Percentiles rank a stretch among this genome's conserved stretches.
phyloP scores from a whole-genome alignment of 1,140 invertebrate species.

The Magallana gigas region DNA sequence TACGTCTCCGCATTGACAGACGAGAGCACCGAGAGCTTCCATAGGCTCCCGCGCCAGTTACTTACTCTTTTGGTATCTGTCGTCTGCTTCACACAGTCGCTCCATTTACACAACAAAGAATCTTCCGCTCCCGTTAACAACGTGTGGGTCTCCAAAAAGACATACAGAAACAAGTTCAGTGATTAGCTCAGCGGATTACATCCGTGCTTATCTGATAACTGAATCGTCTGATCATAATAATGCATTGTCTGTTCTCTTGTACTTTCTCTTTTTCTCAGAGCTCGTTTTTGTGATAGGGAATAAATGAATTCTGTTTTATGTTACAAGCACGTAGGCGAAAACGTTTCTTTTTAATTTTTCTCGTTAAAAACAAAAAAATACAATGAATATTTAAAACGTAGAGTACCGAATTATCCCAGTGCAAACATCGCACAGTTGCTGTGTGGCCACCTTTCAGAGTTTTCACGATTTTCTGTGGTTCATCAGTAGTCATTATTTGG shows the following conservation, averaged over 20 bases:
- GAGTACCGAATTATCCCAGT: slow-evolving; percentile 56
- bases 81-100: slow-evolving; percentile 14
- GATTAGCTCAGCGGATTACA: not conserved
- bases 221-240: not conserved
- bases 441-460: slow-evolving; percentile 51
- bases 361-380: not conserved
- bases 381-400: not conserved
- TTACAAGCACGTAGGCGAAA: too few relatives aligned
- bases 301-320: not conserved
- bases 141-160: slow-evolving; percentile 2
- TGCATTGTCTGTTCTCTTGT: not conserved
- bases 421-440: slow-evolving; percentile 54
- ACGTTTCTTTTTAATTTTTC: too few relatives aligned
- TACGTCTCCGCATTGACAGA: not conserved
- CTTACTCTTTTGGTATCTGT: not conserved
- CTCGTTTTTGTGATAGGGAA: not conserved
- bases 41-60: not conserved
- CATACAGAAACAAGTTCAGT: not conserved
- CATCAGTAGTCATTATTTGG: not conserved
- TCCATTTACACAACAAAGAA: slow-evolving; percentile 33
- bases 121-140: slow-evolving; percentile 26
- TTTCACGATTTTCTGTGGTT: slow-evolving; percentile 17
- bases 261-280: not conserved
- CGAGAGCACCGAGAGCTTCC: not conserved
- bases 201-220: not conserved